A percentile compares a stretch with the other conserved stretches of the same genome.
These are phyloP conservation scores for Villa cingulata DNA, from an alignment of 2,888 invertebrate genomes.

Conservation along the genomic window DNA sequence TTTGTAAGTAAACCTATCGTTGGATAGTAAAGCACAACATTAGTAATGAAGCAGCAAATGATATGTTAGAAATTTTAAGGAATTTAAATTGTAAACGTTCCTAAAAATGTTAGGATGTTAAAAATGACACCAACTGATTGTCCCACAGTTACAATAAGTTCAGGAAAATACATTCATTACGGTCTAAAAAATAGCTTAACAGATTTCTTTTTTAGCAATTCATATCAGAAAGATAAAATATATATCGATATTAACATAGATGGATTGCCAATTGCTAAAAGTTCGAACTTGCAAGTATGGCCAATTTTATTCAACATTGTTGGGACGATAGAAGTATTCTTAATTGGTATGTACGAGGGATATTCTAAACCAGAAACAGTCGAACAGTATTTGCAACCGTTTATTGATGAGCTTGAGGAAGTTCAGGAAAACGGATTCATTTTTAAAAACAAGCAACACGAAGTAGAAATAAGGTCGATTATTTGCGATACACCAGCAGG, in stretches of 20 bases:
- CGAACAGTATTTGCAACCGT: background rate
- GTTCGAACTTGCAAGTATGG: background rate
- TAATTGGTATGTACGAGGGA: background rate
- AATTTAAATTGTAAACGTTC: background rate
- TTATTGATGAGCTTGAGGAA: background rate
- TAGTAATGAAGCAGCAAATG: background rate
- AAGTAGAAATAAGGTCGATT: background rate
- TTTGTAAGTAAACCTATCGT: background rate
- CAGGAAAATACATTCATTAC: background rate
- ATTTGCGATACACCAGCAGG: slow-evolving; percentile 1
- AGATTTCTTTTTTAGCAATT: background rate
- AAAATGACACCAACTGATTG: background rate
- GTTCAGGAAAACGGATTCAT: too few species aligned
- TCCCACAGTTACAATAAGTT: background rate
- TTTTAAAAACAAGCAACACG: background rate
- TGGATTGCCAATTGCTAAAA: slow-evolving; percentile 1
- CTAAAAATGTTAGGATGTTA: background rate
- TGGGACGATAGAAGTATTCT: background rate
- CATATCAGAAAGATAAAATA: background rate
- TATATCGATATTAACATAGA: background rate
- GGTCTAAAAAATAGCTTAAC: background rate
- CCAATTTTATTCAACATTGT: slow-evolving; percentile 1
- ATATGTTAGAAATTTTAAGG: background rate
- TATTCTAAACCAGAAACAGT: background rate
- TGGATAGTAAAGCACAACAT: background rate